Percentiles rank a stretch among this genome's conserved stretches.
Conservation (phyloP, 2,113 vertebrate species). For the Corythaixoides concolor region DNA sequence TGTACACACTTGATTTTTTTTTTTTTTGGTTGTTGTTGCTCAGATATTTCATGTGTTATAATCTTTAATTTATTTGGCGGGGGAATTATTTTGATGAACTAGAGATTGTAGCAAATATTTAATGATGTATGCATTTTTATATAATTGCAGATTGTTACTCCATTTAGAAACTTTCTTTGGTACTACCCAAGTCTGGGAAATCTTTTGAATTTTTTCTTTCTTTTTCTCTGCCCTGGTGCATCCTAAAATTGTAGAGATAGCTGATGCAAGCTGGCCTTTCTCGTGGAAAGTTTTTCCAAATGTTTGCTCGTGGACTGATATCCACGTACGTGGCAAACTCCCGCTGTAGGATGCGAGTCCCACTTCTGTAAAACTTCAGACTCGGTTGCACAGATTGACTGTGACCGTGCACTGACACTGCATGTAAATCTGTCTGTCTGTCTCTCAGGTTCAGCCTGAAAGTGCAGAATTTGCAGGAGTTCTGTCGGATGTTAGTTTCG, state of each 20-base stretch:
- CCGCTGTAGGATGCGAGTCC: background rate
- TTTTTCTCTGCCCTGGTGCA: background rate
- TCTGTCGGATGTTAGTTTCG: background rate
- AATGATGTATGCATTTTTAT: background rate
- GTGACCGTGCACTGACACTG: background rate
- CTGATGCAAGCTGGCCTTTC: background rate
- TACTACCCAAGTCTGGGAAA: background rate
- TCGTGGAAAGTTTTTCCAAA: background rate
- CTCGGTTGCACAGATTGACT: background rate
- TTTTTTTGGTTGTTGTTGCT: background rate
- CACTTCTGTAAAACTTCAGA: accelerated
- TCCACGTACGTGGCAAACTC: accelerated
- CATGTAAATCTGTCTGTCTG: background rate
- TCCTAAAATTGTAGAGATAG: background rate
- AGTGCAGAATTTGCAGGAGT: background rate
- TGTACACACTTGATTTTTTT: conserved; percentile 43
- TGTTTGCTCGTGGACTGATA: background rate
- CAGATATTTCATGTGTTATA: background rate
- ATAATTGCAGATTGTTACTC: background rate
- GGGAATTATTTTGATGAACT: background rate
- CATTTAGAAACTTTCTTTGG: background rate
- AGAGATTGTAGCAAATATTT: background rate
- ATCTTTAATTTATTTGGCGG: background rate
- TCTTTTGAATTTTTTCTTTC: background rate
- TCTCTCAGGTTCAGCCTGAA: background rate